phyloP scores from a whole-genome alignment of 2,888 invertebrate species.

The Fragum sueziense region DNA sequence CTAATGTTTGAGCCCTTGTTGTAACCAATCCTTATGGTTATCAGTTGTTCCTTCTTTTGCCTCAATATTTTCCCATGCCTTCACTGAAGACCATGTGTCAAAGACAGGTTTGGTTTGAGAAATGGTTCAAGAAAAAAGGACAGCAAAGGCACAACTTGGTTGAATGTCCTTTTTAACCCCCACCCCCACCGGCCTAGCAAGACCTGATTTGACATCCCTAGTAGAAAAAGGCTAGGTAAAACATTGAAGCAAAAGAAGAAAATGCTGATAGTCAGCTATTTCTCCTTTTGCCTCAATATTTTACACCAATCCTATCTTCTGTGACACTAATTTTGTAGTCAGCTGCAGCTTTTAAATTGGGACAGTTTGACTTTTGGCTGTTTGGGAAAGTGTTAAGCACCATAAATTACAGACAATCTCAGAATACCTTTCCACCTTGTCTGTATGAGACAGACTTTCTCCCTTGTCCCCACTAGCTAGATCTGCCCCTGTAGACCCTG shows the following conservation, averaged over 20 bases:
- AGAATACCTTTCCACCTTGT: constrained; percentile 53
- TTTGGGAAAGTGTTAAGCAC: neutral
- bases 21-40: too few relatives aligned
- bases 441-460: constrained; percentile 38
- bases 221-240: neutral
- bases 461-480: constrained; percentile 35
- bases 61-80: too few relatives aligned
- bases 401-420: neutral
- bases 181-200: too few relatives aligned
- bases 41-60: too few relatives aligned
- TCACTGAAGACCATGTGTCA: too few relatives aligned
- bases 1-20: too few relatives aligned
- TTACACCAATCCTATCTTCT: neutral
- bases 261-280: neutral
- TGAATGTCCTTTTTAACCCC: too few relatives aligned
- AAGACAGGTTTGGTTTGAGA: too few relatives aligned
- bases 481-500: constrained; percentile 23
- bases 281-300: neutral
- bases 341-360: neutral
- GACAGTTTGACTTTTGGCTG: neutral
- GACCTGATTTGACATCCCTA: too few relatives aligned
- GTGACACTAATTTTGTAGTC: neutral
- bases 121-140: too few relatives aligned
- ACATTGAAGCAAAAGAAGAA: neutral
- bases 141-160: too few relatives aligned